These are phyloP conservation scores for Drosophila ezoana DNA, from an alignment of 2,888 invertebrate species.

Conservation along the genomic window DNA sequence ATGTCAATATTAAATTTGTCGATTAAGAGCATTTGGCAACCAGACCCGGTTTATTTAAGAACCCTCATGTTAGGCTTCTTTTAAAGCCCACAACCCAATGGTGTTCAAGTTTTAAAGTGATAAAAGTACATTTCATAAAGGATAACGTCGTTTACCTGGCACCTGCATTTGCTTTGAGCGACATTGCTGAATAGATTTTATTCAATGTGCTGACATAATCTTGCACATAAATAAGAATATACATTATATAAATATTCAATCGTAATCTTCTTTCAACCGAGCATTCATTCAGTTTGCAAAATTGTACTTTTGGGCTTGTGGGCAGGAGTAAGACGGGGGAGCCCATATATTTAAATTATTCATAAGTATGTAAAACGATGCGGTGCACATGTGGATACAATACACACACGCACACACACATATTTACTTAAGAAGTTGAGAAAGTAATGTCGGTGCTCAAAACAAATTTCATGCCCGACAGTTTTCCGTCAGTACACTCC, in stretches of 20 bases:
- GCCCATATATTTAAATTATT: constrained; percentile 58
- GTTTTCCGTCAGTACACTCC: constrained; percentile 37
- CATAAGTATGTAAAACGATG: constrained; percentile 69
- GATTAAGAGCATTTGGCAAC: neutral
- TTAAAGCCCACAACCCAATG: neutral
- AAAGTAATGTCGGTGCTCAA: constrained; percentile 38
- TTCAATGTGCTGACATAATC: constrained; percentile 39
- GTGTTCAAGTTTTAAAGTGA: constrained; percentile 8
- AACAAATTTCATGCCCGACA: constrained; percentile 61
- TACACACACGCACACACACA: constrained; percentile 8
- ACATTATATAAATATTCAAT: constrained; percentile 55
- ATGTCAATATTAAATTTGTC: constrained; percentile 15
- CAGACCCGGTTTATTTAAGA: constrained; percentile 4
- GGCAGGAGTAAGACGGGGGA: neutral
- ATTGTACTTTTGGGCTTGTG: constrained; percentile 1
- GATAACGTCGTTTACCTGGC: neutral
- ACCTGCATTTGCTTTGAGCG: constrained; percentile 25
- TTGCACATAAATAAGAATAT: constrained; percentile 7
- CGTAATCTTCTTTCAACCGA: constrained; percentile 40
- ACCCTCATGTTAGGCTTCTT: constrained; percentile 7
- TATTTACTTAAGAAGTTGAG: constrained; percentile 34
- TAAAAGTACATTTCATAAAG: constrained; percentile 12
- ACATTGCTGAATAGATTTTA: constrained; percentile 14
- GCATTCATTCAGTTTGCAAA: neutral
- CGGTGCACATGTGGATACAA: constrained; percentile 44